A percentile compares a stretch with the other conserved stretches of the same genome.
phyloP scores from a whole-genome alignment of 2,113 vertebrate species.

The Cnemophilus loriae region DNA sequence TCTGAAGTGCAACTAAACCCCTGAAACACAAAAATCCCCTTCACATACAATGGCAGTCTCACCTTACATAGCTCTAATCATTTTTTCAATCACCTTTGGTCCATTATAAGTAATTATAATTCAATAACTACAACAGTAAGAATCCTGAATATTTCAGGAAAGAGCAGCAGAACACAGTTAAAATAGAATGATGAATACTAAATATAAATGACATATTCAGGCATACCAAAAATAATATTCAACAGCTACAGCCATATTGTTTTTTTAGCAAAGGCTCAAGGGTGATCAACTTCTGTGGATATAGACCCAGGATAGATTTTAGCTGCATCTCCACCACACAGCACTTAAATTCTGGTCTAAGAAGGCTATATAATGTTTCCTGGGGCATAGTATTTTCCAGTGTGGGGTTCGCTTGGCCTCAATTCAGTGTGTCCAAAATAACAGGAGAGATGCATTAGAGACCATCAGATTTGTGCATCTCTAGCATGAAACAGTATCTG shows the following conservation, averaged over 20 bases:
- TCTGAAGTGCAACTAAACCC: conserved; percentile 92
- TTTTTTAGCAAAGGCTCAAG: background rate
- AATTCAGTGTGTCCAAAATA: background rate
- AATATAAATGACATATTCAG: background rate
- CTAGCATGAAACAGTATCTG: background rate
- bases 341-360: background rate
- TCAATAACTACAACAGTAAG: background rate
- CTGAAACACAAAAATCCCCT: conserved; percentile 66
- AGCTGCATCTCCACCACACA: background rate
- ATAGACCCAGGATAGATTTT: background rate
- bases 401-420: background rate
- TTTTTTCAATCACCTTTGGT: background rate
- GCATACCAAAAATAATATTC: background rate
- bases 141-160: background rate
- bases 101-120: background rate
- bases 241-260: background rate
- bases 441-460: background rate
- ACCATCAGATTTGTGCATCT: background rate
- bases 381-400: background rate
- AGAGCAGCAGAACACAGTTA: background rate
- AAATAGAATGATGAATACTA: background rate
- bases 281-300: background rate
- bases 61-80: background rate
- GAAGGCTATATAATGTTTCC: background rate
- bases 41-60: background rate